Base-by-base conservation (phyloP, 2,888 invertebrate species). In the Melangyna quadrimaculata region DNA sequence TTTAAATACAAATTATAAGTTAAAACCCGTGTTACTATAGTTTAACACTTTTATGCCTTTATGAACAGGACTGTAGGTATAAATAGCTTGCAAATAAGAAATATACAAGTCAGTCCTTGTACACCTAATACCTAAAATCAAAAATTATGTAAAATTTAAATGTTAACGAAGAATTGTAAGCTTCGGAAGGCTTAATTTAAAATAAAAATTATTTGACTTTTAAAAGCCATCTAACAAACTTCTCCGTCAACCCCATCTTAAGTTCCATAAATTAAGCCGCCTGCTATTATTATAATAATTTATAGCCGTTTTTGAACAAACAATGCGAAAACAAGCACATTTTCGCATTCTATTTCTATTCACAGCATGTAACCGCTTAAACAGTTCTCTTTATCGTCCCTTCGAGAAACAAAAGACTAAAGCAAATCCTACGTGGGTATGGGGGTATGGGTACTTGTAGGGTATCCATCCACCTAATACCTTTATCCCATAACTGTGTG, bases 321-420 rank as follows among this genome's bases (percentile, higher is more conserved):
- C 27, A 61, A 61, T 61, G 17, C 27, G 40, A 22, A 40, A 61
- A 40, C 40, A 27, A 61, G n/a, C 61, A n/a, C 40, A 61, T n/a
- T n/a, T n/a, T n/a, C n/a, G n/a, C 14, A 32, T 10, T 32, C 24
- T 12, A 24, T 24, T 35, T 7, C 24, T 40, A 40, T 40, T 61
- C 61, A 61, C 40, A 24, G 14, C 61, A 40, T 61, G 40, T 32
- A 61, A n/a, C 2, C 40, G 40, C 61, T 40, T 27, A 27, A 24
- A 43, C 37, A 40, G 24, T 37, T 22, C 17, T 37, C 40, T 35
- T 61, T 40, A 40, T 40, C 10, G 40, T 24, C 27, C 27, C 24
- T 40, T 9, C 14, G 27, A 24, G 27, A 17, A 61, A 40, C 37
- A 61, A 61, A 61, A 24, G 22, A 40, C 40, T 24, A n/a, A 9